Base-by-base conservation (phyloP, 2,888 invertebrate species). In the Eilema caniola region DNA sequence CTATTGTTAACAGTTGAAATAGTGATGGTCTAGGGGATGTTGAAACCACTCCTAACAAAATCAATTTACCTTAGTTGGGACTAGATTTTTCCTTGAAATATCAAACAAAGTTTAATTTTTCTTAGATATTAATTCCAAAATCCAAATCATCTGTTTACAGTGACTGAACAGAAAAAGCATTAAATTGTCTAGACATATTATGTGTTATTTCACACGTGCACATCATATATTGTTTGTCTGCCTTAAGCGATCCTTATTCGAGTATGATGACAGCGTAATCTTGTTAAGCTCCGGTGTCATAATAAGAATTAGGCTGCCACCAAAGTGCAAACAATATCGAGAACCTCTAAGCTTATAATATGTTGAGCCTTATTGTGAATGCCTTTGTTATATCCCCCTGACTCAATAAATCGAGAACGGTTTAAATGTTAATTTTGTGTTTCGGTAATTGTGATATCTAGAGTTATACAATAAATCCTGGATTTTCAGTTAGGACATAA, bases 191-290 rank as follows among this genome's bases (percentile, higher is more conserved):
- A 62, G 24, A 41, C 41, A 20, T 62, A 41, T 62, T 41, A 41
- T 41, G 41, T 41, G 16, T 25, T 59, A 25, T 59, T 4, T 59
- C 23, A 41, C 59, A 41, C 20, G n/a, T 37, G 5, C 28, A 47
- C n/a, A 28, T 64, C 31, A 37, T 56, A 20, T 57, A 33, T 56
- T 60, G n/a, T 59, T 2, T 41, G 24, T 66, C 31, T 53, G 31
- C 20, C 56, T 62, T 37, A 14, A 33, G 56, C 37, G 25, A 59
- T 63, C 31, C 31, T 63, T 24, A 47, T 69, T 59, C n/a, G 31
- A 31, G 57, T 25, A 31, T 59, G 25, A 68, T 62, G 62, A 57
- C 41, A 64, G 11, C 28, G n/a, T 64, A 69, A 69, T 69, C 59
- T 57, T 31, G 16, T 59, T 64, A 57, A 68, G 28, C 47, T 25